These are phyloP conservation scores for Acanthoscelides obtectus DNA, from an alignment of 2,888 invertebrate species.

Conservation along the genomic window DNA sequence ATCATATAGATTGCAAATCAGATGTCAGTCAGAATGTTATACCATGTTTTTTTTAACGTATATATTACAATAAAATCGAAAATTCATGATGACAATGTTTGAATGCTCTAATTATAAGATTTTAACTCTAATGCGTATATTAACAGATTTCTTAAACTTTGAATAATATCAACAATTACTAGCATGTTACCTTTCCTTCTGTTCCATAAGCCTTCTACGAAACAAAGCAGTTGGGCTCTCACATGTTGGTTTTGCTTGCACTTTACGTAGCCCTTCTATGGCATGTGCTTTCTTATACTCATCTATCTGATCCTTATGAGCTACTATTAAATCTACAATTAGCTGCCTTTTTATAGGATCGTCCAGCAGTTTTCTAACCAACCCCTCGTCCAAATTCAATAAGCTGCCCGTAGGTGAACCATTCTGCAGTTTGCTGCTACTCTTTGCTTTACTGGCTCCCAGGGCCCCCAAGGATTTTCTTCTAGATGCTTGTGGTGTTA, in stretches of 20 bases:
- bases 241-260: conserved; percentile 24
- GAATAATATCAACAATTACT: background rate
- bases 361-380: conserved; percentile 28
- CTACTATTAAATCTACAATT: conserved; percentile 31
- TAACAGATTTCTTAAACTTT: too few species aligned
- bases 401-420: background rate
- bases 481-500: background rate
- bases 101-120: too few species aligned
- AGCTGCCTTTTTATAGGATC: conserved; percentile 37
- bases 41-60: too few species aligned
- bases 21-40: too few species aligned
- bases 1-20: too few species aligned
- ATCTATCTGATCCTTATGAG: conserved; percentile 32
- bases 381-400: conserved; percentile 11
- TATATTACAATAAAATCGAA: too few species aligned
- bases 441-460: background rate
- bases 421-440: background rate
- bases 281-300: conserved; percentile 20
- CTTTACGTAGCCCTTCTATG: conserved; percentile 15
- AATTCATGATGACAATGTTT: too few species aligned
- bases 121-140: too few species aligned
- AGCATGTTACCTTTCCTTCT: conserved; percentile 14
- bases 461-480: background rate
- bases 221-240: conserved; percentile 41
- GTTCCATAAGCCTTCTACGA: conserved; percentile 35